Percentiles rank a stretch among this genome's conserved stretches.
Conservation (phyloP, 1,140 invertebrate species). For the Monomorium pharaonis region DNA sequence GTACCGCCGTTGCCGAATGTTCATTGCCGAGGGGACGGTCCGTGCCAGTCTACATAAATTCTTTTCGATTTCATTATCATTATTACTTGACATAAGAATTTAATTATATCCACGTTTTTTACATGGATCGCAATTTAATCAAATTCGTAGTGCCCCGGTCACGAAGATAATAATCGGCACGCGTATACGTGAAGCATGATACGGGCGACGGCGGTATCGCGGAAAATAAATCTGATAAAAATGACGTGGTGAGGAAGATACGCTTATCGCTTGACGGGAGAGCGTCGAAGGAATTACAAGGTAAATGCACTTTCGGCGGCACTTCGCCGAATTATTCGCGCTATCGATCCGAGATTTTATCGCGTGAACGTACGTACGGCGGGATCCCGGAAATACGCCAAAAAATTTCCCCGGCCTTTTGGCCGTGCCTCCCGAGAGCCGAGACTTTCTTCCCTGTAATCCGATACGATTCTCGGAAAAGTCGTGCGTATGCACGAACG, state of each 20-base stretch:
- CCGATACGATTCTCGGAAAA: slow-evolving; percentile 32
- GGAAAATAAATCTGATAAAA: slow-evolving; percentile 74
- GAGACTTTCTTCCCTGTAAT: slow-evolving; percentile 31
- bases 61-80: slow-evolving; percentile 73
- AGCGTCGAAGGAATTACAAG: slow-evolving; percentile 65
- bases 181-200: slow-evolving; percentile 41
- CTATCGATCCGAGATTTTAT: slow-evolving; percentile 51
- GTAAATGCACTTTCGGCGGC: slow-evolving; percentile 49
- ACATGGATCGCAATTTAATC: slow-evolving; percentile 47
- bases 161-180: slow-evolving; percentile 36
- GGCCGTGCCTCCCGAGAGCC: background rate
- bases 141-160: slow-evolving; percentile 62
- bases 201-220: slow-evolving; percentile 62
- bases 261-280: slow-evolving; percentile 64
- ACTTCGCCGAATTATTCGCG: slow-evolving; percentile 14
- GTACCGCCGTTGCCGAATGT: slow-evolving; percentile 68
- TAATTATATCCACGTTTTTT: slow-evolving; percentile 64
- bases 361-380: background rate
- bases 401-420: background rate
- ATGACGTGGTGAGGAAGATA: slow-evolving; percentile 78
- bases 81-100: slow-evolving; percentile 72
- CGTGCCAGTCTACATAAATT: slow-evolving; percentile 60
- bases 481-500: background rate
- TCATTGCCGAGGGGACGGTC: slow-evolving; percentile 43
- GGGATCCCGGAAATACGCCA: slow-evolving; percentile 7